Evolutionary conservation across 2,888 invertebrate species (phyloP), one percentile per base, ranked within the genome.

Genomic region (Ophion slaviceki): DNA sequence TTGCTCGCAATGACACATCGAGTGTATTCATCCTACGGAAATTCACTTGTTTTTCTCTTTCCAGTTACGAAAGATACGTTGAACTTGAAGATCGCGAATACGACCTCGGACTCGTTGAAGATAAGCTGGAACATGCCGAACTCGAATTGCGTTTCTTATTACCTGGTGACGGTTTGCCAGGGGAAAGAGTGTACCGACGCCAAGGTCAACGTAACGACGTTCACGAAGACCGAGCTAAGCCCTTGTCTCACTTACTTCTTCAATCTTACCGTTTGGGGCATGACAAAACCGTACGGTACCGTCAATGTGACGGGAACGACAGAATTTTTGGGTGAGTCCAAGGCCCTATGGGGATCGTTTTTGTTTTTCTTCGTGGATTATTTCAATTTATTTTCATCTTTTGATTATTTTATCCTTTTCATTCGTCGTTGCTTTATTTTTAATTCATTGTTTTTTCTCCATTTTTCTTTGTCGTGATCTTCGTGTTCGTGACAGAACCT

Each of bases 271-370:
- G 87, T 89, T 24, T 59, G 68, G 80, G 66, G 79, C 36, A 78
- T 24, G 14, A 72, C 32, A 7, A 78, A 66, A 28, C 66, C 82
- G 79, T 88, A 90, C 45, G 75, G 74, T n/a, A 86, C 84, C 57
- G 71, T 76, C 5, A 86, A 79, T 72, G 71, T 85, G 24, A 88
- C 76, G 10, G 86, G 66, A n/a, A 88, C 66, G 45, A 92, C 92
- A n/a, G 75, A 76, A 45, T 90, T 90, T 74, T 83, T 87, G 40
- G 86, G 92, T 92, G 86, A 84, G 80, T 59, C 57, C 6, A 7
- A 17, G 3, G 3, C n/a, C 28, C 7, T 8, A 4, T 24, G 2
- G 1, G 8, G 2, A 20, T 14, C 17, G 14, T 4, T 20, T n/a
- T 24, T 6, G 2, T 45, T 24, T 2, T 17, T 64, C 28, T 64